Percentiles rank a stretch among this genome's conserved stretches.
These are phyloP conservation scores for Ochropacha duplaris DNA, from an alignment of 2,888 invertebrate species.

Conservation along the genomic window DNA sequence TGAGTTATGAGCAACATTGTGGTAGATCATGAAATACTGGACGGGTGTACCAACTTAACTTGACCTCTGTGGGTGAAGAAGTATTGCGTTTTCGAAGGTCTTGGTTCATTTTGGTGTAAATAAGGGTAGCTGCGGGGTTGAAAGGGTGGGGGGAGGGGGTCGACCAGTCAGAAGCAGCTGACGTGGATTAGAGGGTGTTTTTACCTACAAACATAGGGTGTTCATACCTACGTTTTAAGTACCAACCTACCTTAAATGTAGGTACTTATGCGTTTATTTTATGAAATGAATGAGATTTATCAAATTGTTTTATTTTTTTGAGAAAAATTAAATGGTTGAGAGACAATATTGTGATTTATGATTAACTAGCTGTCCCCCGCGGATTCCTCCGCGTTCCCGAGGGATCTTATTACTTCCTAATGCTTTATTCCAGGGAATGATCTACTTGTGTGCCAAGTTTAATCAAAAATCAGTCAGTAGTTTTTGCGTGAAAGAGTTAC, in stretches of 20 bases:
- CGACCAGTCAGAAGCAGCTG: constrained; percentile 80
- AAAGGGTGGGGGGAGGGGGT: constrained; percentile 42
- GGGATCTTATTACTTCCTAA: too few species aligned
- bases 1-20: constrained; percentile 25
- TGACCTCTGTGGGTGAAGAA: constrained; percentile 42
- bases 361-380: too few species aligned
- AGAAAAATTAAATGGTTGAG: too few species aligned
- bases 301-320: neutral
- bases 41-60: constrained; percentile 40
- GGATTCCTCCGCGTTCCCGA: too few species aligned
- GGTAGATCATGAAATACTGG: constrained; percentile 44
- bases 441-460: too few species aligned
- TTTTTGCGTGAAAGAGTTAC: too few species aligned
- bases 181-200: constrained; percentile 78
- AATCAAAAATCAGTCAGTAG: too few species aligned
- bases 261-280: neutral
- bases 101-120: constrained; percentile 48
- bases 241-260: constrained; percentile 43
- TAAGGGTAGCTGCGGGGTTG: constrained; percentile 56
- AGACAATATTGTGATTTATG: too few species aligned
- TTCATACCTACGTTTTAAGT: constrained; percentile 42
- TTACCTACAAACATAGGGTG: constrained; percentile 69
- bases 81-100: constrained; percentile 39
- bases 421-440: too few species aligned
- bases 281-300: neutral